Evolutionary conservation across 1,140 invertebrate species (phyloP), one percentile per base, ranked within the genome.

Genomic region (Brachionus rotundiformis): DNA sequence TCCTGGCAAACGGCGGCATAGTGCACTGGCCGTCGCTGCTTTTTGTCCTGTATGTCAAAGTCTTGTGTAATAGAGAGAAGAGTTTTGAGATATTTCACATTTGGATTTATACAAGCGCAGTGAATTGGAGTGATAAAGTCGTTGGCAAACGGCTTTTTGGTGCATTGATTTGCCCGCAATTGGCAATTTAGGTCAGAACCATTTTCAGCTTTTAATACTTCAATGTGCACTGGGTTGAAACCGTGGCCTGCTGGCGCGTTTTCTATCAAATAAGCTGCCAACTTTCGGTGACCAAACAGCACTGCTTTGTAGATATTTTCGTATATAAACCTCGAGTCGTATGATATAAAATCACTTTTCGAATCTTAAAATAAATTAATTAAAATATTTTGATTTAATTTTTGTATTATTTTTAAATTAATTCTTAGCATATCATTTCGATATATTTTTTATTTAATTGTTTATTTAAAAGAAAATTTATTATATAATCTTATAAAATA

Each of bases 51-150:
- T 13, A 90, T 77, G 82, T 87, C 88, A 65, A 86, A 87, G 39
- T 89, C 87, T 3, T 89, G 89, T 80, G 86, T 84, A 11, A 87
- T 83, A 6, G 83, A 82, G 29, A 90, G 82, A 13, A 90, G 83
- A 8, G 84, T 82, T 3, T 85, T 84, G 16, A 91, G 82, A 76
- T 89, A 89, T 47, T 88, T 86, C 1, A 86, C 84, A 84, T 90
- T 89, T 10, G 90, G 90, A 84, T 90, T 90, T 80, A 90, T 89
- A 13, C 88, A 88, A 25, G 90, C 89, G 84, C 88, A 90, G 84
- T 90, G 90, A 3, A 90, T 81, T 5, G 90, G 90, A 16, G 89
- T 90, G 11, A 90, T 86, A 85, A 88, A 80, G 19, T 88, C 86
- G 61, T 85, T 86, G 44, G 87, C 85, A 83, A 85, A 85, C 19